Evolutionary conservation across 2,113 vertebrate genomes (phyloP).

Genomic region (Gymnogyps californianus): DNA sequence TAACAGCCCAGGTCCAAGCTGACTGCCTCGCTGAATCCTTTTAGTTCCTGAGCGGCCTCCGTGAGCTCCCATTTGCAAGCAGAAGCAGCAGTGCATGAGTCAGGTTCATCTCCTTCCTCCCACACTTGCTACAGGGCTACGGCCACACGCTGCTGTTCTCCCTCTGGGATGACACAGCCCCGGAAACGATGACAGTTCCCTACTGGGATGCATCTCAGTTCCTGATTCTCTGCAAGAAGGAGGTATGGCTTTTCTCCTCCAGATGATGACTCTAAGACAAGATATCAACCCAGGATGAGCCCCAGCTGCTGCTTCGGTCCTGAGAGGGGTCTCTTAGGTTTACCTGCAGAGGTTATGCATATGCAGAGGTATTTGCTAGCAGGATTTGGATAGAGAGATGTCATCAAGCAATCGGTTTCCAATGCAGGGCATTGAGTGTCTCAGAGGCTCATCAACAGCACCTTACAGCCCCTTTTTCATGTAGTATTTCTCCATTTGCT

Average conservation of each 20-base stretch:
- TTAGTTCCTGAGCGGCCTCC: background rate
- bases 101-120: background rate
- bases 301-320: background rate
- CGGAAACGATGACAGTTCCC: background rate
- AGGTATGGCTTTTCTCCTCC: background rate
- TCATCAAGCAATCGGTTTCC: background rate
- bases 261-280: too few species aligned
- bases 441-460: background rate
- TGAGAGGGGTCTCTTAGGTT: background rate
- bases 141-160: accelerated
- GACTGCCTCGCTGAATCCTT: background rate
- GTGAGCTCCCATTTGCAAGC: background rate
- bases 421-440: accelerated
- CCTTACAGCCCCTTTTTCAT: background rate
- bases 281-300: background rate
- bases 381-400: background rate
- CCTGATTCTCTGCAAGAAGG: background rate
- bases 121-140: background rate
- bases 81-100: background rate
- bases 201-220: accelerated
- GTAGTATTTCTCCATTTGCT: background rate
- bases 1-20: background rate
- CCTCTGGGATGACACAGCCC: background rate
- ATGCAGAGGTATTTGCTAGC: background rate
- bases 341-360: background rate